Percentiles rank a stretch among this genome's conserved stretches.
phyloP scores from a whole-genome alignment of 2,113 vertebrate genomes.

The Lontra canadensis region DNA sequence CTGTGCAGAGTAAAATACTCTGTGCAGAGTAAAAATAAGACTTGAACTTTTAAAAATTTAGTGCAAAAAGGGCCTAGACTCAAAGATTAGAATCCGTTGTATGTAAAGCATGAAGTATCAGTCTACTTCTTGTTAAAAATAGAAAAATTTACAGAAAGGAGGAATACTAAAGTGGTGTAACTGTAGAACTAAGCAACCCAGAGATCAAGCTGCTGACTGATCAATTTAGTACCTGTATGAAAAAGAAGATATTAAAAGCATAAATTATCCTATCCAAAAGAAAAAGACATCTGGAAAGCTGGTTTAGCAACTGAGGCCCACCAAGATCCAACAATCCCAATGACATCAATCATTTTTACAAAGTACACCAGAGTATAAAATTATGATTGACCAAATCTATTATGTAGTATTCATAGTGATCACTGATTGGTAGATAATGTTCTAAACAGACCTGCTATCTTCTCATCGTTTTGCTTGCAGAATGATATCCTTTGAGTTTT shows the following conservation, averaged over 20 bases:
- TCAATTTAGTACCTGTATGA: not conserved
- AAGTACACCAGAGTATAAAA: not conserved
- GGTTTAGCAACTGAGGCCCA: not conserved
- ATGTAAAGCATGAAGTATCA: not conserved
- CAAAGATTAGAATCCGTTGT: not conserved
- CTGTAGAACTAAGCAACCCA: not conserved
- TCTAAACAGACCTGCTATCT: not conserved
- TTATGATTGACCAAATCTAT: not conserved
- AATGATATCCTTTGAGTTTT: not conserved
- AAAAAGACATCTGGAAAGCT: not conserved
- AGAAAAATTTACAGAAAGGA: conserved; percentile 3
- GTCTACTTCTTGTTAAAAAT: not conserved
- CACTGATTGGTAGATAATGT: not conserved
- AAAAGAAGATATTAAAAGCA: not conserved
- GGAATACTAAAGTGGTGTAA: not conserved
- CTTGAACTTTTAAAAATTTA: not conserved
- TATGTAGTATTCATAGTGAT: rapidly evolving
- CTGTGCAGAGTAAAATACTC: not conserved
- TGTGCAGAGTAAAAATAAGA: not conserved
- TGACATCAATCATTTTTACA: not conserved
- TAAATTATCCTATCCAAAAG: not conserved
- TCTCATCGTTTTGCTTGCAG: not conserved
- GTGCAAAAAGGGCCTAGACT: not conserved
- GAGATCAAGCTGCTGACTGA: not conserved
- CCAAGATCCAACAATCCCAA: not conserved